Base-by-base conservation (phyloP, 2,888 invertebrate species). In the Melieria omissa region DNA sequence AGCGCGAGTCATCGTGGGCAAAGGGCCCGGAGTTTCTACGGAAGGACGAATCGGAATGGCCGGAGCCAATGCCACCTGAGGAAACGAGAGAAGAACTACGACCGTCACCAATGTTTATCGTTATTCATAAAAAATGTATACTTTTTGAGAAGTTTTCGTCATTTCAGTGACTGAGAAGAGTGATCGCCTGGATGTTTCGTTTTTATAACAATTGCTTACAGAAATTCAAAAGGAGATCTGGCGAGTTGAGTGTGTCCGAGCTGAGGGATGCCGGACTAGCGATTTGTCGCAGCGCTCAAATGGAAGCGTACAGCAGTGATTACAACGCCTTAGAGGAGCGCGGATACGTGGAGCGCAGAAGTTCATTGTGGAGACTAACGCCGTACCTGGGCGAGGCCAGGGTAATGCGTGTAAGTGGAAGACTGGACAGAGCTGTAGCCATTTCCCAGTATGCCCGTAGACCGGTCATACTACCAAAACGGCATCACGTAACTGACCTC, bases 1-100 rank as follows among this genome's bases (percentile, higher is more conserved):
- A 67, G 42, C 54, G 63, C 3, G 54, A 69, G n/a, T 66, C 72
- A 12, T 72, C 70, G 6, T 75, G 74, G 71, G 9, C 72, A 5
- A 64, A 49, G n/a, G 75, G 71, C 0, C 70, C 73, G 6, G 12
- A 57, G 6, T 71, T 73, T 29, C 45, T 74, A 9, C 42, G 60
- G 29, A 41, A 66, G 10, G 62, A 65, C 8, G 65, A 74, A n/a
- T 16, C 41, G 3, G 41, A 44, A 3, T 76, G 74, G 74, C 74
- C 64, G 7, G 8, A 16, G 47, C 54, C 54, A 8, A 65, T 61
- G 45, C 29, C 47, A 4, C 52, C 14, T 10, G 29, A 46, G 3
- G 29, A n/a, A 52, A 74, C 66, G 0, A 62, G 44, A 12, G 70
- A 65, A 9, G 57, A 75, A 44, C 64, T 70, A 7, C 70, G 74